Base-by-base conservation (phyloP, 2,113 vertebrate genomes). In the Poecile atricapillus region DNA sequence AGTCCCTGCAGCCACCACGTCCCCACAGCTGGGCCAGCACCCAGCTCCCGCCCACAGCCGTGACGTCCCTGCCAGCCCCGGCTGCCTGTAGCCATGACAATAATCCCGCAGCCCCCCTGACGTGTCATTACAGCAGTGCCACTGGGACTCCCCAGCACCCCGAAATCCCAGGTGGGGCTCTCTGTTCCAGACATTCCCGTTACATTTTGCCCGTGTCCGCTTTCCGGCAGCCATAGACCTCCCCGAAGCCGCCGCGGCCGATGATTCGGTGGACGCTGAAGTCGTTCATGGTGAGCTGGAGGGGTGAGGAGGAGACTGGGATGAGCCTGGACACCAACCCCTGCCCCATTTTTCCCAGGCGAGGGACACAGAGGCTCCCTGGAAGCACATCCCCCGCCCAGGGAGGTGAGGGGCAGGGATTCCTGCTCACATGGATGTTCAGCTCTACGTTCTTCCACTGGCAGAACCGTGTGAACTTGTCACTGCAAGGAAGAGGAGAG, bases 371-470 rank as follows among this genome's bases (percentile, higher is more conserved):
- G 79, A 30, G 56, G 49, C 46, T 77, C 33, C 37, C 46, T 31
- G 62, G 71, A 50, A 68, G 62, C 50, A 21, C 13, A 24, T 4
- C 10, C 21, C n/a, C 24, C 37, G 8, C 27, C 62, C 84, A 2
- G 13, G 39, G 28, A 33, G 63, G 53, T 5, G 7, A 41, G 65
- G 49, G 4, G 4, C 75, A 91, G 49, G 58, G 68, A 20, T 46
- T 79, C 50, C 80, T 20, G 64, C 98, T 98, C 96, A 98, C 98
- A 11, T 98, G 98, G 93, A 98, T 98, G 94, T 98, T 98, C 82
- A 98, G 97, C 67, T 98, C 98, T 87, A 98, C 98, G 1, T 98
- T 98, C 96, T 98, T 98, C 98, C 98, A 98, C 87, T 98, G 98
- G 94, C 98, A 98, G 93, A 98, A 98, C 13, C 98, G 95, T 0